A percentile compares a stretch with the other conserved stretches of the same genome.
Evolutionary conservation across 1,140 invertebrate genomes (phyloP).

Genomic region (Monochamus saltuarius): DNA sequence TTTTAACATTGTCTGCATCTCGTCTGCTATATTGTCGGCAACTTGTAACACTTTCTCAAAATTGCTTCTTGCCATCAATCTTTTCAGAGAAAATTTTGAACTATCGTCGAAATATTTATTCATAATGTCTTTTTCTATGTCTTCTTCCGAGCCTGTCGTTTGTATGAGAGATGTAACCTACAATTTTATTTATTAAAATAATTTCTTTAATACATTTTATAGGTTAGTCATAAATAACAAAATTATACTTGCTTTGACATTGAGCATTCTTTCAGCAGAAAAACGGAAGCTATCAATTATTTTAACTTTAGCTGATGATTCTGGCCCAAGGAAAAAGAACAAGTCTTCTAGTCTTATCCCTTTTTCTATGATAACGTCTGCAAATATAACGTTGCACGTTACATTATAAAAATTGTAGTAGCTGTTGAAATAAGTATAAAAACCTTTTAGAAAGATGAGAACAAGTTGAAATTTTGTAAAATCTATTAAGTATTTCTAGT

Average conservation of each 20-base stretch:
- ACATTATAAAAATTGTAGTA: too few relatives aligned
- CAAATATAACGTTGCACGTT: too few relatives aligned
- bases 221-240: too few relatives aligned
- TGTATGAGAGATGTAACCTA: too few relatives aligned
- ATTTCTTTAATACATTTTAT: too few relatives aligned
- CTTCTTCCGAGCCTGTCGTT: not conserved
- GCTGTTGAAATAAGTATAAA: too few relatives aligned
- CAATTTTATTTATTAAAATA: too few relatives aligned
- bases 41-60: constrained; percentile 5
- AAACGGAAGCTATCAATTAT: not conserved
- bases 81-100: not conserved
- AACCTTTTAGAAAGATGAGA: too few relatives aligned
- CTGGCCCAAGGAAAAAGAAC: not conserved
- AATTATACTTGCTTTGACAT: too few relatives aligned
- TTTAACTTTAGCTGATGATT: not conserved
- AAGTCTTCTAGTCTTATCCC: not conserved
- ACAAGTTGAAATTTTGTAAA: too few relatives aligned
- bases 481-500: too few relatives aligned
- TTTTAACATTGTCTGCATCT: not conserved
- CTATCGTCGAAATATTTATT: not conserved
- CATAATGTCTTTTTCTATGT: not conserved
- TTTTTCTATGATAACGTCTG: not conserved
- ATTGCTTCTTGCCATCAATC: not conserved
- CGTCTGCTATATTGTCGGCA: not conserved
- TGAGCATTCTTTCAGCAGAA: too few relatives aligned